Evolutionary conservation across 2,797 vertebrate species (phyloP), one percentile per base, ranked within the genome.

Genomic region (Cuniculus paca): DNA sequence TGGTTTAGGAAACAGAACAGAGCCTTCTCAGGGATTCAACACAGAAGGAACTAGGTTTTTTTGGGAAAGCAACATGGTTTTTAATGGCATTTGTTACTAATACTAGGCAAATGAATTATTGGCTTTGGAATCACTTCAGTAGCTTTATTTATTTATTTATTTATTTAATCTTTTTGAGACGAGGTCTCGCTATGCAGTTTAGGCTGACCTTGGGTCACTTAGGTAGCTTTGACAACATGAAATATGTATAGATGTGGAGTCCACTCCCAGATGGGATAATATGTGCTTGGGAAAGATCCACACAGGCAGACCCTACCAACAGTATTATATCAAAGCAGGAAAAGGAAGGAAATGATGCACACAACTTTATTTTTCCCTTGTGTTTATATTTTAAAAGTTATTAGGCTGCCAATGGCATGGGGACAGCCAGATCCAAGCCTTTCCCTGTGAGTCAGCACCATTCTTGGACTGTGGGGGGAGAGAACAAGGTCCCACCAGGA

Each of bases 51-150:
- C 48, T 54, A 50, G 54, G 58, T 79, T 88, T 89, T 24, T 58
- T 79, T 89, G 89, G 7, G n/a, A 92, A 89, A 96, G 45, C 39
- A 93, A 68, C 19, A 74, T 36, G 45, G 0, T 79, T 94, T 96
- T 89, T 52, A 91, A 81, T 28, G n/a, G 36, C 12, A 39, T 16
- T 70, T 94, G 45, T 91, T 91, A 80, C 74, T 91, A 60, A 28
- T 60, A 60, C 68, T 26, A 34, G 28, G 79, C 54, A 94, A 88
- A 61, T 50, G 26, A 82, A 26, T 75, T 50, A 52, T 34, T 28
- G 56, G 68, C 45, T 91, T 74, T 56, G 50, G 54, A 87, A 70
- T 83, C 42, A 63, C 42, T 68, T 26, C 26, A 14, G 54, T 84
- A 26, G 16, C 90, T 89, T 86, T 52, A n/a, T n/a, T n/a, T n/a